A percentile compares a stretch with the other conserved stretches of the same genome.
Conservation (phyloP, 2,888 invertebrate species). For the Sisyra nigra region DNA sequence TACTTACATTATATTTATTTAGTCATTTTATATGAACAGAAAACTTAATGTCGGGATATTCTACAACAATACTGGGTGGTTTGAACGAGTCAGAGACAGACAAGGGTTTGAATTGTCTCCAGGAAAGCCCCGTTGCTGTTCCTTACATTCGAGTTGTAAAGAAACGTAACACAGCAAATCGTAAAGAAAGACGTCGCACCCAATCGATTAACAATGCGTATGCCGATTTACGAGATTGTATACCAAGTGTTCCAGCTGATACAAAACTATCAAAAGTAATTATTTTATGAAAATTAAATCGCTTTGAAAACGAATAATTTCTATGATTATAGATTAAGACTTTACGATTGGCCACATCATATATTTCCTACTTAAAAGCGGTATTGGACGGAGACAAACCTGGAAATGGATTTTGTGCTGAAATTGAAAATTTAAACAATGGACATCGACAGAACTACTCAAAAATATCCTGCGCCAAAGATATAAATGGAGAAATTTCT, state of each 20-base stretch:
- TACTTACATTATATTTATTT: no score
- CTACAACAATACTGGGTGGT: no score
- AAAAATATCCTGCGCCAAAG: not conserved
- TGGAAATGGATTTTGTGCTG: conserved; percentile 74
- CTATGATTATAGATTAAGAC: conserved; percentile 65
- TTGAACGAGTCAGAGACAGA: no score
- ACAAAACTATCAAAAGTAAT: conserved; percentile 86
- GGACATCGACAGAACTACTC: conserved; percentile 2
- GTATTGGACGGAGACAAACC: conserved; percentile 77
- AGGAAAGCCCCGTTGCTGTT: not conserved
- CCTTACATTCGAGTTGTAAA: conserved; percentile 48
- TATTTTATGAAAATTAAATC: not conserved
- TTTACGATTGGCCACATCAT: conserved; percentile 77
- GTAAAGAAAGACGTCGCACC: conserved; percentile 82
- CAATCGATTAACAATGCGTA: conserved; percentile 93
- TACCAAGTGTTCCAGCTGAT: conserved; percentile 91
- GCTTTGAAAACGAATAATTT: conserved; percentile 2
- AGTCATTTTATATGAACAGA: no score
- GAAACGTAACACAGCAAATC: conserved; percentile 77
- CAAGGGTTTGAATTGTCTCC: no score
- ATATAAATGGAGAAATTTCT: conserved; percentile 2
- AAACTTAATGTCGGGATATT: no score
- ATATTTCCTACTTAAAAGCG: conserved; percentile 82
- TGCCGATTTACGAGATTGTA: conserved; percentile 79
- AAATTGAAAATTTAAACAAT: conserved; percentile 34